Percentiles rank a stretch among this genome's conserved stretches.
Evolutionary conservation across 2,113 vertebrate genomes (phyloP).

Genomic region (Chitala chitala): DNA sequence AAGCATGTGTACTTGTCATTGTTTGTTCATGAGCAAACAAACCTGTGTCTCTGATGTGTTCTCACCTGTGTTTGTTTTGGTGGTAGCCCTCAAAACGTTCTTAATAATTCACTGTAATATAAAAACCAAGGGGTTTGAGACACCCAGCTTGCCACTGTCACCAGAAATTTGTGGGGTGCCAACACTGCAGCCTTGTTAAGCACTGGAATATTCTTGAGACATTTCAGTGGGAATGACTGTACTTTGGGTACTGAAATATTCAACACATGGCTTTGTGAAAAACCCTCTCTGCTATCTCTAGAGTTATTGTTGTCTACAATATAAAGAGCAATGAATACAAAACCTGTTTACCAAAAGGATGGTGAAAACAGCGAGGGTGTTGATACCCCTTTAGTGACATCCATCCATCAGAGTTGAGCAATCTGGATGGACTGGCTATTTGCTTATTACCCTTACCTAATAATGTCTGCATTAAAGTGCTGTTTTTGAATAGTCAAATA

Average conservation of each 20-base stretch:
- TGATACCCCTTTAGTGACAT: too few species aligned
- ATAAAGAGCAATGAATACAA: slow-evolving; percentile 9
- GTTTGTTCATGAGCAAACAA: not conserved
- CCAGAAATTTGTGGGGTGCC: not conserved
- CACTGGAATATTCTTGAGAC: not conserved
- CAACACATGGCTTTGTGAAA: not conserved
- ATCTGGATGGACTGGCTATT: too few species aligned
- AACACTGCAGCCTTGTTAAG: slow-evolving; percentile 11
- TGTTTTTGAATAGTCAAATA: too few species aligned
- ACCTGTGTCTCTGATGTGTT: not conserved
- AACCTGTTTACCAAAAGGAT: not conserved
- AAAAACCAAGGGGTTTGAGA: not conserved
- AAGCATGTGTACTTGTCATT: too few species aligned
- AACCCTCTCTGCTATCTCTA: not conserved
- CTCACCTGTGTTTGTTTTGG: not conserved
- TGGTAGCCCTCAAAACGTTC: not conserved
- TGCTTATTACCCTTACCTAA: too few species aligned
- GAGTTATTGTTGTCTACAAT: slow-evolving; percentile 15
- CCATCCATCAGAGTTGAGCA: too few species aligned
- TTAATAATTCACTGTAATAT: slow-evolving; percentile 25
- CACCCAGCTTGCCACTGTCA: not conserved
- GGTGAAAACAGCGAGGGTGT: too few species aligned
- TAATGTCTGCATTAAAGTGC: too few species aligned
- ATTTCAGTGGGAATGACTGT: not conserved
- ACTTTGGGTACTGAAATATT: slow-evolving; percentile 1